Evolutionary conservation across 1,140 invertebrate species (phyloP), one percentile per base, ranked within the genome.

Genomic region (Drosophila lowei): DNA sequence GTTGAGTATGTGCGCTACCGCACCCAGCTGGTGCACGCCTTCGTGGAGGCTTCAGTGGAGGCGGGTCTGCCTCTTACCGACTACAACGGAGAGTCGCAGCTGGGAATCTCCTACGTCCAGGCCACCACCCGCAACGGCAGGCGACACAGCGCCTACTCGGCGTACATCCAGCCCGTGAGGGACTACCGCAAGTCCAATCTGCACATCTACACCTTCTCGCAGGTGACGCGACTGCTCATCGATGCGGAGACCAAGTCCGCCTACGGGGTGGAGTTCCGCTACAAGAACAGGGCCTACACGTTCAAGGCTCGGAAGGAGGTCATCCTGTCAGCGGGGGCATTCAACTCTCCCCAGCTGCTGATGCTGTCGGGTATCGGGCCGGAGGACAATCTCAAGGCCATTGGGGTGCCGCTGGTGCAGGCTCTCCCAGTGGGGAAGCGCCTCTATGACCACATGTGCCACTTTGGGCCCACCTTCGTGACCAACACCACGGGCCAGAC

Each of bases 311-410:
- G 89, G n/a, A 95, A 94, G 74, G 95, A 96, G 91, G 93, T 95
- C 0, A 94, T 95, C 38, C 49, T 95, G 7, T 94, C 95, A 38
- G 95, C 95, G 8, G 96, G 96, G 0, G 93, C 95, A 0, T 94
- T 97, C 38, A 95, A 95, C 85, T 95, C 96, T 1, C 95, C 96
- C 0, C 96, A 97, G 90, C 74, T 97, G 7, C 90, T 97, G 25
- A 96, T 97, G 94, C 92, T 97, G 0, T 96, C 95, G 1, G 97
- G 97, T 0, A 93, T 97, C 6, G 96, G 96, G 1, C 95, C 96
- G 9, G 93, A 91, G 77, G 77, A 92, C 41, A 92, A 94, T 65
- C 78, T 98, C 2, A 89, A 94, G 48, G 93, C 94, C 23, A 90
- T 96, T 1, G 94, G 94, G 0, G 95, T 97, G 23, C 92, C 93